These are phyloP conservation scores for Junco hyemalis DNA, from an alignment of 2,113 vertebrate genomes.

Conservation along the genomic window DNA sequence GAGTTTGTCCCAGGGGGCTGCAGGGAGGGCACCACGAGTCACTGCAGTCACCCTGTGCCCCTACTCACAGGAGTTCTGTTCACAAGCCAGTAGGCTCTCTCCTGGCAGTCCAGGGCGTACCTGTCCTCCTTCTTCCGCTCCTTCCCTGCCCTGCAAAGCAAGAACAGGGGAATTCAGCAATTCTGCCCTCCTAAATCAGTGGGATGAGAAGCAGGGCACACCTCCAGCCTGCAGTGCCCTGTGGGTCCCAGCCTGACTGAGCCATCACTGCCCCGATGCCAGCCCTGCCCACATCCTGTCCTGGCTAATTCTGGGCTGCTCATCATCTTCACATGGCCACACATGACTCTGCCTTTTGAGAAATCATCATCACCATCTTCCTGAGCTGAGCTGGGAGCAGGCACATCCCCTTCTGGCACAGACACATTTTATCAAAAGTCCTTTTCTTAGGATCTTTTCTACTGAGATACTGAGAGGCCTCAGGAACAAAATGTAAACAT, in stretches of 20 bases:
- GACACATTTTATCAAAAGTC: too few species aligned
- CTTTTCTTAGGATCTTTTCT: too few species aligned
- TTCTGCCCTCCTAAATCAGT: not conserved
- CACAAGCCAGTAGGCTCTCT: conserved; percentile 97
- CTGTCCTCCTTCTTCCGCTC: conserved; percentile 93
- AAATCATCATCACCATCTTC: not conserved
- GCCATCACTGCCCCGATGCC: rapidly evolving
- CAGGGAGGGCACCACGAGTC: not conserved
- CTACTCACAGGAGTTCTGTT: conserved; percentile 89
- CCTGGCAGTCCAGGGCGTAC: conserved; percentile 92
- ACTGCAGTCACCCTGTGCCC: not conserved
- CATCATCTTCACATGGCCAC: not conserved
- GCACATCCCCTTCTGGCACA: conserved; percentile 1
- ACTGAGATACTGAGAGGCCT: too few species aligned
- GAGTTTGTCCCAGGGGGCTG: not conserved
- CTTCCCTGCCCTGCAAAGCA: conserved; percentile 86
- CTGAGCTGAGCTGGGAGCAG: conserved; percentile 15
- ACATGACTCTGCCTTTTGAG: not conserved
- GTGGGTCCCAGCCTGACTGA: rapidly evolving
- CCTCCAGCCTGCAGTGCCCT: not conserved
- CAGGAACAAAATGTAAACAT: too few species aligned
- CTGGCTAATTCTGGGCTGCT: not conserved
- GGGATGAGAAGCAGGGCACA: not conserved
- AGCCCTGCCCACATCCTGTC: not conserved
- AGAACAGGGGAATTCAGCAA: not conserved